Conservation (phyloP, 2,888 invertebrate genomes). For the Pammene aurita region DNA sequence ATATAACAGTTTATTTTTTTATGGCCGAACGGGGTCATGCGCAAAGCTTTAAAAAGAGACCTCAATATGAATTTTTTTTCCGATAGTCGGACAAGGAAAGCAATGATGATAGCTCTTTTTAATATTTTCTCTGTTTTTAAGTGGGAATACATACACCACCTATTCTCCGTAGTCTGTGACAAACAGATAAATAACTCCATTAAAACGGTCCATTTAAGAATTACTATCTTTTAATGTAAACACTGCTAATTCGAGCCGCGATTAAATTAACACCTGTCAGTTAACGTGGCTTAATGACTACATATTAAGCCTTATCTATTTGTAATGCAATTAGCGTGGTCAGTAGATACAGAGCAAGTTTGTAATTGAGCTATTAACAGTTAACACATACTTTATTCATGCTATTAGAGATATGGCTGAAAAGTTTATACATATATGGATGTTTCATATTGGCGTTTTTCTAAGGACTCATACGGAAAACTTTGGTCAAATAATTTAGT, state of each 20-base stretch:
- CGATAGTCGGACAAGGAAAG: too few relatives aligned
- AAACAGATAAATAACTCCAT: not conserved
- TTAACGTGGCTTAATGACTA: conserved; percentile 6
- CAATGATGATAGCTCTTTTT: too few relatives aligned
- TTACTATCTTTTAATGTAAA: conserved; percentile 15
- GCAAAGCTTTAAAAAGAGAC: too few relatives aligned
- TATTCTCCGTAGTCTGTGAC: not conserved
- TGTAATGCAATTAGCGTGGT: conserved; percentile 28
- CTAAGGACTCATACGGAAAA: too few relatives aligned
- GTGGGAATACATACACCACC: too few relatives aligned
- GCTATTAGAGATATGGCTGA: not conserved
- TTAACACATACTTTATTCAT: not conserved
- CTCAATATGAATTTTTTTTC: too few relatives aligned
- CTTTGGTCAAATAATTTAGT: too few relatives aligned
- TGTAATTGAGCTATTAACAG: conserved; percentile 22
- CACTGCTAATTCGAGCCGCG: conserved; percentile 28
- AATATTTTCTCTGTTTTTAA: too few relatives aligned
- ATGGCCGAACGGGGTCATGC: too few relatives aligned
- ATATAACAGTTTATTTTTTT: too few relatives aligned
- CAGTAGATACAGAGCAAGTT: conserved; percentile 15
- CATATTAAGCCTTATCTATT: conserved; percentile 25
- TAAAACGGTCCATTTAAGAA: not conserved
- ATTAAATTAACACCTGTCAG: conserved; percentile 49
- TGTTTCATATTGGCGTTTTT: too few relatives aligned
- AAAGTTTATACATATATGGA: too few relatives aligned